phyloP scores from a whole-genome alignment of 1,140 invertebrate genomes.

The Melitaea cinxia region DNA sequence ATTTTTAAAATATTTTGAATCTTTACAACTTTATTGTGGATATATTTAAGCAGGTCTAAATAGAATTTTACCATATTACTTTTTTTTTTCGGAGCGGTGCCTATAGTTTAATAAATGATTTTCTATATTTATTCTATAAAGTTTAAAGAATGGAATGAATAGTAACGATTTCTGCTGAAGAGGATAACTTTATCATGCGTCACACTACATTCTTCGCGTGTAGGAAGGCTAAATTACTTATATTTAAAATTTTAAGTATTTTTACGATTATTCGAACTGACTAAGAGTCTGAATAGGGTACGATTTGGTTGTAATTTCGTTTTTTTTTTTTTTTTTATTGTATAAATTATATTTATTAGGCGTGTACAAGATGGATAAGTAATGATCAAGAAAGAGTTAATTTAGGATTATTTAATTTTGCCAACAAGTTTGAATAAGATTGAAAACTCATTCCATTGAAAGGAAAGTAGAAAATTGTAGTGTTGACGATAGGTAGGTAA shows the following conservation, averaged over 20 bases:
- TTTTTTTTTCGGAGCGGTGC: slow-evolving; percentile 74
- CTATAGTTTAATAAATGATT: slow-evolving; percentile 69
- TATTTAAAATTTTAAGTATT: slow-evolving; percentile 28
- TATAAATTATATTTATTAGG: slow-evolving; percentile 13
- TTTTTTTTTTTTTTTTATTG: slow-evolving; percentile 5
- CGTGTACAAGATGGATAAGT: not conserved
- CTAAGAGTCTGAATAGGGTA: slow-evolving; percentile 35
- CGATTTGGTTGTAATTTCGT: slow-evolving; percentile 26
- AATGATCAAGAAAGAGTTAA: not conserved
- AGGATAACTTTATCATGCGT: slow-evolving; percentile 44
- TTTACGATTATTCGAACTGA: slow-evolving; percentile 30
- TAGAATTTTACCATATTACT: slow-evolving; percentile 69
- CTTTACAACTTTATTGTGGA: slow-evolving; percentile 70
- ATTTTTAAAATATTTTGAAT: slow-evolving; percentile 80
- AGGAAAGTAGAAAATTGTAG: slow-evolving; percentile 76
- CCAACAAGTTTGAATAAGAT: slow-evolving; percentile 46
- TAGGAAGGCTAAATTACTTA: slow-evolving; percentile 17
- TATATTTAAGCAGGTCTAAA: slow-evolving; percentile 73
- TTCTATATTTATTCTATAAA: slow-evolving; percentile 69
- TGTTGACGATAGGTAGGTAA: slow-evolving; percentile 76
- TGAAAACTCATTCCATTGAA: slow-evolving; percentile 70
- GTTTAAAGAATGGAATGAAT: slow-evolving; percentile 52
- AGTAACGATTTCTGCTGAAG: slow-evolving; percentile 45
- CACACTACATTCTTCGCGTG: slow-evolving; percentile 39
- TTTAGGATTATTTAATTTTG: slow-evolving; percentile 13